Evolutionary conservation across 53 echinoderm and acorn worm species (phyloP), one percentile per base, ranked within the genome.

Genomic region (Astropecten irregularis): DNA sequence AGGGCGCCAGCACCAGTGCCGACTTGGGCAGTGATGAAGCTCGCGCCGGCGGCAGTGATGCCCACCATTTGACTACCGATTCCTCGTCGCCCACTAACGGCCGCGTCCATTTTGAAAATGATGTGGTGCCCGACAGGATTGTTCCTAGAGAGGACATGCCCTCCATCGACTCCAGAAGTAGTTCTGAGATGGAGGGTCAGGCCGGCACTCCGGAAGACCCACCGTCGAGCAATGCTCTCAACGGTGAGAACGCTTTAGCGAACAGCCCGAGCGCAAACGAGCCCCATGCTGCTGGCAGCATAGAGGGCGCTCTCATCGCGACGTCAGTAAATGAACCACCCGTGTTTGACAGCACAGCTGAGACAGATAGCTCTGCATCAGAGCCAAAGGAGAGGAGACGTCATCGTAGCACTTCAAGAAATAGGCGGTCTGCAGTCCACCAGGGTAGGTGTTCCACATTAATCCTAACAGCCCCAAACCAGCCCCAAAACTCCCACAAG

Each of bases 321-420:
- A 44, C 40, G 9, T 37, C 46, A 22, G 42, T 62, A 3, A 32
- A 62, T 8, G 62, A 79, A 20, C 19, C 42, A 2, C 10, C 20
- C 20, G 30, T 47, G 10, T 27, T 53, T 83, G 67, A 53, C 18
- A 28, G 52, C 44, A 14, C 54, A 21, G 39, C 66, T 18, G 48
- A 27, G 40, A 27, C 53, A 1, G 87, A 40, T 8, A 25, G 40
- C 14, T 42, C 87, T 4, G 40, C 19, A 19, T 66, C 69, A 33
- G 73, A 83, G 48, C 54, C 47, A 26, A 79, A 79, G 34, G 79
- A 79, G 42, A 79, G 89, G 42, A 84, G 66, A 29, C 23, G 89
- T 16, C 89, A 89, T n/a, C 73, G 89, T 28, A 85, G 79, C 33
- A 77, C 79, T n/a, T 90, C 89, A 11, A 44, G 89, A 30, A 83